A percentile compares a stretch with the other conserved stretches of the same genome.
Conservation (phyloP, 2,888 invertebrate species). For the Amphimallon solstitiale region DNA sequence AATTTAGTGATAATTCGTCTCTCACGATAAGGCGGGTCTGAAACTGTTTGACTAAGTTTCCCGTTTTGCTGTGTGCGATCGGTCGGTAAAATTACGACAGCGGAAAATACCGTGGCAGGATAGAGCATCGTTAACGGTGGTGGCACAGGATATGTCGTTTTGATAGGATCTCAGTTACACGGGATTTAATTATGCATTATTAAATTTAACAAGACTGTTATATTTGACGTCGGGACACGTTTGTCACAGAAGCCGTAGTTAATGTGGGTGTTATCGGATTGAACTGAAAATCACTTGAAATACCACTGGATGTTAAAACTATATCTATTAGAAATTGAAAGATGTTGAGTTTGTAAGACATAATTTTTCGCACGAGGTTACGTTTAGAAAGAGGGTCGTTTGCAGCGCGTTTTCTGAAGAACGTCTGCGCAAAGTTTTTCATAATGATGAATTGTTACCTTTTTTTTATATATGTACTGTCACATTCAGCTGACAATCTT, state of each 20-base stretch:
- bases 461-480: too few species aligned
- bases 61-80: background rate
- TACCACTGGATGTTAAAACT: too few species aligned
- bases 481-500: too few species aligned
- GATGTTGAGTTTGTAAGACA: too few species aligned
- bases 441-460: too few species aligned
- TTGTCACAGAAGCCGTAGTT: background rate
- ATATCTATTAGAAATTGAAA: too few species aligned
- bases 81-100: background rate
- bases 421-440: too few species aligned
- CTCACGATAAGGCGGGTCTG: constrained; percentile 10
- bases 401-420: too few species aligned
- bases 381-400: too few species aligned
- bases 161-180: constrained; percentile 32
- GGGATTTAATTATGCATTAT: constrained; percentile 25
- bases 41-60: constrained; percentile 22
- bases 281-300: too few species aligned
- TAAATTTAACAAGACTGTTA: constrained; percentile 17
- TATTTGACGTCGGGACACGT: background rate
- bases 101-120: constrained; percentile 25
- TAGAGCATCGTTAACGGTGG: constrained; percentile 21
- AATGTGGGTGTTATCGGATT: background rate
- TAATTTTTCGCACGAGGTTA: too few species aligned
- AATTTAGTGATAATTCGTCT: constrained; percentile 13
- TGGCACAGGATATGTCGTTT: constrained; percentile 24